A percentile compares a stretch with the other conserved stretches of the same genome.
Evolutionary conservation across 2,113 vertebrate species (phyloP).

Genomic region (Passer domesticus): DNA sequence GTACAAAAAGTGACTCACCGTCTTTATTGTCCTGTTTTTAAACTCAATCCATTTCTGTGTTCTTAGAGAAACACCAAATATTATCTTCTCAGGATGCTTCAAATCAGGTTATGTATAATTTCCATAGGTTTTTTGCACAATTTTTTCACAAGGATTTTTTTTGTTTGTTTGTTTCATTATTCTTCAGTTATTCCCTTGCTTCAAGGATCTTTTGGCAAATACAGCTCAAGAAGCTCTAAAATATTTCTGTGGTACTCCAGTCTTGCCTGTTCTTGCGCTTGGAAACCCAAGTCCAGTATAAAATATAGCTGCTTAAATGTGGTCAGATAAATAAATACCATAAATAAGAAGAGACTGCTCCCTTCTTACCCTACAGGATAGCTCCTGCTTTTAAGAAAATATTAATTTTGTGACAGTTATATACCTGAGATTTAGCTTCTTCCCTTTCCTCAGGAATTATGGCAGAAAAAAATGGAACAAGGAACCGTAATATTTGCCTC

Average conservation of each 20-base stretch:
- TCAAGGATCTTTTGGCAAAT: background rate
- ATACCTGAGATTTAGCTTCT: background rate
- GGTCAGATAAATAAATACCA: background rate
- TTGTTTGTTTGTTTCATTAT: background rate
- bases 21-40: background rate
- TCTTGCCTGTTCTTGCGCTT: background rate
- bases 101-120: background rate
- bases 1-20: background rate
- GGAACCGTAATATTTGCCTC: background rate
- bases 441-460: background rate
- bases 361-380: background rate
- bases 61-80: background rate
- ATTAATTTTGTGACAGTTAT: background rate
- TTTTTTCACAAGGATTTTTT: background rate
- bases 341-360: background rate
- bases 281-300: background rate
- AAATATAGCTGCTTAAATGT: background rate
- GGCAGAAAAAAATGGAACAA: background rate
- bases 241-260: background rate
- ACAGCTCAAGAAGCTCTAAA: background rate
- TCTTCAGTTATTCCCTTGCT: background rate
- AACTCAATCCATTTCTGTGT: background rate
- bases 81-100: background rate
- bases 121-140: background rate
- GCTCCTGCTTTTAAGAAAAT: background rate